phyloP scores from a whole-genome alignment of 2,113 vertebrate genomes.

The Pagrus major region DNA sequence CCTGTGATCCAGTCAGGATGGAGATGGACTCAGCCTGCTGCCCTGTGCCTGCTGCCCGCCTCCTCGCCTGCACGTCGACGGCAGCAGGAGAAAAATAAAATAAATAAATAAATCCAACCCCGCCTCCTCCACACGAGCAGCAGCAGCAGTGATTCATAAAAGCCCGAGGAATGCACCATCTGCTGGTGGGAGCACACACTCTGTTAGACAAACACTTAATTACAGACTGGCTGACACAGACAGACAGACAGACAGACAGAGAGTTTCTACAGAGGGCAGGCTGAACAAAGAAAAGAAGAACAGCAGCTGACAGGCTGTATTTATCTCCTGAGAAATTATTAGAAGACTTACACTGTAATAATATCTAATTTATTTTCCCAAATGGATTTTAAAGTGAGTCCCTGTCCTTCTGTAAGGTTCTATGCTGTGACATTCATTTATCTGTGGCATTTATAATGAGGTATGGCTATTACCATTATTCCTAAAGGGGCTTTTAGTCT shows the following conservation, averaged over 20 bases:
- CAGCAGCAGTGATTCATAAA: constrained; percentile 29
- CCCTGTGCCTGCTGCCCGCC: constrained; percentile 22
- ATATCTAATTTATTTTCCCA: not conserved
- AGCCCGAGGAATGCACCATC: constrained; percentile 55
- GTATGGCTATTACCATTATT: not conserved
- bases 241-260: not conserved
- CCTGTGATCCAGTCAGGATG: constrained; percentile 49
- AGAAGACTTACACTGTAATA: not conserved
- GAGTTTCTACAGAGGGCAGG: not conserved
- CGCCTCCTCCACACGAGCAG: constrained; percentile 57
- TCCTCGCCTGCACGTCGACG: constrained; percentile 34
- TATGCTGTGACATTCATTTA: not conserved
- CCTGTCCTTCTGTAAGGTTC: not conserved
- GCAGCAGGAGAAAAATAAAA: constrained; percentile 18
- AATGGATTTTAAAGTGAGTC: not conserved
- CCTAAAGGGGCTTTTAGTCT: too few species aligned
- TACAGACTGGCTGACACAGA: constrained; percentile 2
- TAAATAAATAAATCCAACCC: too few species aligned
- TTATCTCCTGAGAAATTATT: not conserved
- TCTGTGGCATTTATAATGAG: not conserved
- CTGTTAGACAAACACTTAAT: not conserved
- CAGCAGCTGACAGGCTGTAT: not conserved
- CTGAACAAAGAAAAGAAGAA: not conserved
- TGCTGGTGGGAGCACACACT: constrained; percentile 42
- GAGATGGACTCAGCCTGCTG: constrained; percentile 47